A percentile compares a stretch with the other conserved stretches of the same genome.
Evolutionary conservation across 2,113 vertebrate species (phyloP).

Genomic region (Pangasianodon hypophthalmus): DNA sequence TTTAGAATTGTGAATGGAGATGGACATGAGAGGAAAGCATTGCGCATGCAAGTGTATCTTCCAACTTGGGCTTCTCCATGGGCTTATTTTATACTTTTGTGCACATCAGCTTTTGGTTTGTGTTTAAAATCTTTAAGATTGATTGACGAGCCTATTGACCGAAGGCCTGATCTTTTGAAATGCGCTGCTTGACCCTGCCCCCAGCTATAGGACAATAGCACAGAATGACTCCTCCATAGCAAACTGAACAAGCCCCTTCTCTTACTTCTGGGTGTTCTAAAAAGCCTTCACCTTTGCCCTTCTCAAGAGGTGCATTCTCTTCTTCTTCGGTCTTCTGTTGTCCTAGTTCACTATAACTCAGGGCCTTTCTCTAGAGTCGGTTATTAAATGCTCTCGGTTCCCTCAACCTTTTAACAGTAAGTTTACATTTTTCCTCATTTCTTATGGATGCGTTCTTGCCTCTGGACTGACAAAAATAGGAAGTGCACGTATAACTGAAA

Average conservation of each 20-base stretch:
- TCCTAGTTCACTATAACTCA: slow-evolving; percentile 17
- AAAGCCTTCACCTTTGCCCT: slow-evolving; percentile 64
- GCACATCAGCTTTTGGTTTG: neutral
- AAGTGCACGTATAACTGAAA: neutral
- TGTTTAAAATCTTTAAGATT: slow-evolving; percentile 20
- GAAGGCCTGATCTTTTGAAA: slow-evolving; percentile 41
- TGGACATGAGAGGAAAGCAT: neutral
- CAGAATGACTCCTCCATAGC: slow-evolving; percentile 36
- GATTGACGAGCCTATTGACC: slow-evolving; percentile 29
- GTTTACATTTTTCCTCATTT: neutral
- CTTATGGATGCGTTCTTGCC: neutral
- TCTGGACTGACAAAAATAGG: neutral
- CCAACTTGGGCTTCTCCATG: neutral
- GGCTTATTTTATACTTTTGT: neutral
- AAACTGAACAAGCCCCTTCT: slow-evolving; percentile 9
- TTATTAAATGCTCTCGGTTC: slow-evolving; percentile 12
- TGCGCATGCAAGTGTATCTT: neutral
- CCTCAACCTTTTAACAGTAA: neutral
- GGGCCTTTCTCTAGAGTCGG: neutral
- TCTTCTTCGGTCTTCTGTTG: slow-evolving; percentile 49
- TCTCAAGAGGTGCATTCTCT: slow-evolving; percentile 40
- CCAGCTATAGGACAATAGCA: slow-evolving; percentile 44
- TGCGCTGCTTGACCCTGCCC: slow-evolving; percentile 25
- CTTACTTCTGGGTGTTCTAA: slow-evolving; percentile 52
- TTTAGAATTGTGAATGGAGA: neutral